Evolutionary conservation across 2,113 vertebrate genomes (phyloP).

Genomic region (Psittacus erithacus): DNA sequence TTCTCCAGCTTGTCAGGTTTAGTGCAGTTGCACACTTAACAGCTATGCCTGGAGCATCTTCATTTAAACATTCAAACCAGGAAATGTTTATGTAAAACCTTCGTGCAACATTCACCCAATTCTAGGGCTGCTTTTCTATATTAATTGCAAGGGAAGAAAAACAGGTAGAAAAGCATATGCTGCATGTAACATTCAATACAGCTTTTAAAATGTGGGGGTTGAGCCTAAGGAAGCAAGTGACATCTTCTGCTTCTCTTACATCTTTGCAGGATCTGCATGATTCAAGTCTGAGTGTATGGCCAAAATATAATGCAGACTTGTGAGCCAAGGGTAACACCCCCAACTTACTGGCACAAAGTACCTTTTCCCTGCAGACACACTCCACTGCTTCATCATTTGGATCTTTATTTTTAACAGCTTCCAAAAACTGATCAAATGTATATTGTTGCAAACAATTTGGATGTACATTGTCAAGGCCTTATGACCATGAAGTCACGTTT

Average conservation of each 20-base stretch:
- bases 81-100: neutral
- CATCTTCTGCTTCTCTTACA: neutral
- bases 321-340: neutral
- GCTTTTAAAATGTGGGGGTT: neutral
- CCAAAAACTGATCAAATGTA: constrained; percentile 26
- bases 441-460: neutral
- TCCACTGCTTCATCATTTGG: neutral
- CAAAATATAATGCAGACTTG: neutral
- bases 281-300: neutral
- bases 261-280: neutral
- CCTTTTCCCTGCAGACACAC: neutral
- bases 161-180: neutral
- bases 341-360: neutral
- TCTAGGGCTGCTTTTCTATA: neutral
- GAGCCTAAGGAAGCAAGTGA: neutral
- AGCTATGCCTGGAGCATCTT: neutral
- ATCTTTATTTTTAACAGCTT: constrained; percentile 17
- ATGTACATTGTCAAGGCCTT: neutral
- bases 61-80: neutral
- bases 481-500: constrained; percentile 22
- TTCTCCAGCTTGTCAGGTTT: neutral
- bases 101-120: neutral
- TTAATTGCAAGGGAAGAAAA: neutral
- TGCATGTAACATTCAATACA: neutral
- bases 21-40: neutral